Evolutionary conservation across 2,797 vertebrate species (phyloP).

Genomic region (Eulemur albifrons): DNA sequence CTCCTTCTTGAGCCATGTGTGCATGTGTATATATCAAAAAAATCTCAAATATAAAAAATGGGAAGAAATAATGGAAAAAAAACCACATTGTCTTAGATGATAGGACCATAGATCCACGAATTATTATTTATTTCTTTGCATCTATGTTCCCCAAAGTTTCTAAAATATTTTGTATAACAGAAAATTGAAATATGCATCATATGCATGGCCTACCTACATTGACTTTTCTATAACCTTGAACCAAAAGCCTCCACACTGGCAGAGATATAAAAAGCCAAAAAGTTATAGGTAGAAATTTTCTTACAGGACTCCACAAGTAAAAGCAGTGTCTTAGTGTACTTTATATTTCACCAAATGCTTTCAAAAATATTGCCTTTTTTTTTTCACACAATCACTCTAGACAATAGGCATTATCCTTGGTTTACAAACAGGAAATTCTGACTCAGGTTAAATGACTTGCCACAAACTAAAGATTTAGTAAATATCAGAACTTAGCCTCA

Average conservation of each 20-base stretch:
- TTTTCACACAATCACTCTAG: background rate
- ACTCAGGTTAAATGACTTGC: constrained; percentile 20
- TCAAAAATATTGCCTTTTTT: background rate
- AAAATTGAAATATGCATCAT: background rate
- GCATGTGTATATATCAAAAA: background rate
- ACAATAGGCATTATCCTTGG: background rate
- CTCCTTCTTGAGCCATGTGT: background rate
- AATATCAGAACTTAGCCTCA: constrained; percentile 37
- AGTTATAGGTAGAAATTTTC: background rate
- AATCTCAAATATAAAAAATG: background rate
- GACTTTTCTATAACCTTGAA: background rate
- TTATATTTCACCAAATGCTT: background rate
- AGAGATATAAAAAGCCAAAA: background rate
- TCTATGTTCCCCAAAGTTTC: background rate
- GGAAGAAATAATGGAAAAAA: background rate
- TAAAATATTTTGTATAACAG: background rate
- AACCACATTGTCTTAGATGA: background rate
- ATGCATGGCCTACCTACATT: background rate
- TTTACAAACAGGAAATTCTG: background rate
- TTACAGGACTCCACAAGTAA: background rate
- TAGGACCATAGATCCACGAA: background rate
- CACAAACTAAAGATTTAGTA: constrained; percentile 19
- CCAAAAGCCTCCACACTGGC: background rate
- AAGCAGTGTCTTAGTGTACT: background rate
- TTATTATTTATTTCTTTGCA: background rate